Percentiles rank a stretch among this genome's conserved stretches.
Evolutionary conservation across 2,797 vertebrate species (phyloP).

Genomic region (Tolypeutes matacus): DNA sequence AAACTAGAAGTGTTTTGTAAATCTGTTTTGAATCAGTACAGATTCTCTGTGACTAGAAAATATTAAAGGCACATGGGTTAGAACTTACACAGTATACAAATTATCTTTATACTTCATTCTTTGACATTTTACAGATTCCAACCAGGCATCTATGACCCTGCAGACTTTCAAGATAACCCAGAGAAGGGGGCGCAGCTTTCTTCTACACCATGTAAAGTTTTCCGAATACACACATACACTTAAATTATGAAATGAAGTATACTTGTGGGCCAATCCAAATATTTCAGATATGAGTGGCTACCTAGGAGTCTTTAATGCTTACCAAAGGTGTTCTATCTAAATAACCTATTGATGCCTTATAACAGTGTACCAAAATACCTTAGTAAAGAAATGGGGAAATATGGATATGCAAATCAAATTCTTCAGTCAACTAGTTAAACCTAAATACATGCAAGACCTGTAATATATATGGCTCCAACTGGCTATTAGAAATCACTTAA

Average conservation of each 20-base stretch:
- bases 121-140: conserved; percentile 58
- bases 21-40: conserved; percentile 57
- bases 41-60: conserved; percentile 53
- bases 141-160: not conserved
- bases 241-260: conserved; percentile 50
- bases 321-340: conserved; percentile 53
- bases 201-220: conserved; percentile 51
- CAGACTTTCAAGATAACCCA: not conserved
- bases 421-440: conserved; percentile 56
- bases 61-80: conserved; percentile 62
- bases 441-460: conserved; percentile 54
- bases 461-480: conserved; percentile 41
- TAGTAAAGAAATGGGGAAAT: conserved; percentile 17
- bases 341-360: conserved; percentile 11
- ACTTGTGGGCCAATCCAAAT: conserved; percentile 28
- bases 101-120: conserved; percentile 44
- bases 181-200: not conserved
- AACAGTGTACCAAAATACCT: conserved; percentile 35
- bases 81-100: conserved; percentile 31
- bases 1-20: conserved; percentile 41
- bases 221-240: not conserved
- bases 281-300: conserved; percentile 40
- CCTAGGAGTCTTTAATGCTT: conserved; percentile 49
- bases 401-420: conserved; percentile 21
- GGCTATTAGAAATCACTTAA: conserved; percentile 30